phyloP scores from a whole-genome alignment of 2,888 invertebrate species.

The Dryadula phaetusa region DNA sequence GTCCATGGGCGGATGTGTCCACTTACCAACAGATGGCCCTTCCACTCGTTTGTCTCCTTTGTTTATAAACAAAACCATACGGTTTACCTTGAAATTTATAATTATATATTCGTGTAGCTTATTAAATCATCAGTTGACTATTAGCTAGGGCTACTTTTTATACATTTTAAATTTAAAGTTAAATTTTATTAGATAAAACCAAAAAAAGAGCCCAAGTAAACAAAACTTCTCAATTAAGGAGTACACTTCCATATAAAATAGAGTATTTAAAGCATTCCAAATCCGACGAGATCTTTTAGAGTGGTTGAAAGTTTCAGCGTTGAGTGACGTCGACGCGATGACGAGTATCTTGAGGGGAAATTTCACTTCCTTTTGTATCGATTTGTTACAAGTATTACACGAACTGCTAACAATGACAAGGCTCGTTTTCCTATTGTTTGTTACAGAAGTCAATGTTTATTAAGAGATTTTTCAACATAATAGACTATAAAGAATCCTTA shows the following conservation, averaged over 20 bases:
- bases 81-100: no score
- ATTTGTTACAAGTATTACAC: constrained; percentile 19
- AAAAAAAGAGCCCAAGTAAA: not conserved
- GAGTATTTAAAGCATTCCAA: constrained; percentile 19
- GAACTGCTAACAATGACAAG: constrained; percentile 6
- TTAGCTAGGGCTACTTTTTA: no score
- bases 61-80: no score
- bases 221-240: constrained; percentile 12
- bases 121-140: no score
- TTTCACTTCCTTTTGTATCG: constrained; percentile 12
- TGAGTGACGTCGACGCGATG: constrained; percentile 9
- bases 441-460: not conserved
- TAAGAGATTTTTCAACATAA: constrained; percentile 6
- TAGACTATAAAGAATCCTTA: not conserved
- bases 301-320: constrained; percentile 3
- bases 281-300: constrained; percentile 17
- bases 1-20: no score
- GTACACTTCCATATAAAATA: constrained; percentile 8
- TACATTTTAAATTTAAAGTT: no score
- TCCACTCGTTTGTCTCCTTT: no score
- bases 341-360: not conserved
- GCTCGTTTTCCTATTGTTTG: constrained; percentile 6
- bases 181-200: not conserved
- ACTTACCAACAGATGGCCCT: no score
- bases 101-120: no score